Conservation (phyloP, 2,797 vertebrate species). For the Australoheros facetus region DNA sequence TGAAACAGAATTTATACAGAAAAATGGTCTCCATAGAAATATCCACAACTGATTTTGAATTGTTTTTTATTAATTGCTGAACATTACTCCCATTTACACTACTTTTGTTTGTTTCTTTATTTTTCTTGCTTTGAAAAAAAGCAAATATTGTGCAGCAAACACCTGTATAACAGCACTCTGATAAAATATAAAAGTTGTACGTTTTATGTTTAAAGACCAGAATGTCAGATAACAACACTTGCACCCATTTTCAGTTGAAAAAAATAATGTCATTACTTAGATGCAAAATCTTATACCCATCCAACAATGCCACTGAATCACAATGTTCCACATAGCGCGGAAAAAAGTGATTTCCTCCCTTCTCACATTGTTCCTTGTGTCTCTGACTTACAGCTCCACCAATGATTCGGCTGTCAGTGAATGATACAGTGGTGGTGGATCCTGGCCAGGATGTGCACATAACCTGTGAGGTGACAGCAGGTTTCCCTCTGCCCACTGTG, state of each 20-base stretch:
- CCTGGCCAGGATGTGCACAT: slow-evolving; percentile 91
- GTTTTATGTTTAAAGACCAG: background rate
- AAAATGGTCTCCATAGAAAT: background rate
- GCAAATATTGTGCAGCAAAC: background rate
- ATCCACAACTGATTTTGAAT: background rate
- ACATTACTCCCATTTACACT: background rate
- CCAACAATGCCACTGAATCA: no score
- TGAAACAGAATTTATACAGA: background rate
- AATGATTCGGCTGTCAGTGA: slow-evolving; percentile 90
- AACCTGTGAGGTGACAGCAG: slow-evolving; percentile 87
- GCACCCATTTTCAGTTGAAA: no score
- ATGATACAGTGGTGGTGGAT: slow-evolving; percentile 94
- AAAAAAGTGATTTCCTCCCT: background rate
- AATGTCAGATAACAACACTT: background rate
- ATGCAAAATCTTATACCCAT: background rate
- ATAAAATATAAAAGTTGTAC: no score
- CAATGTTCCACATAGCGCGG: background rate
- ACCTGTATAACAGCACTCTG: background rate
- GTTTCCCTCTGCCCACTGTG: slow-evolving; percentile 88
- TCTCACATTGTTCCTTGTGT: background rate
- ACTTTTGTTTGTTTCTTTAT: background rate
- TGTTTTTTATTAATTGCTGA: background rate
- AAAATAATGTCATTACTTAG: background rate
- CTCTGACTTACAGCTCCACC: slow-evolving; percentile 84
- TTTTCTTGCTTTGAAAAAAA: background rate